Conservation (phyloP, 2,797 vertebrate species). For the Cheirogaleus major region DNA sequence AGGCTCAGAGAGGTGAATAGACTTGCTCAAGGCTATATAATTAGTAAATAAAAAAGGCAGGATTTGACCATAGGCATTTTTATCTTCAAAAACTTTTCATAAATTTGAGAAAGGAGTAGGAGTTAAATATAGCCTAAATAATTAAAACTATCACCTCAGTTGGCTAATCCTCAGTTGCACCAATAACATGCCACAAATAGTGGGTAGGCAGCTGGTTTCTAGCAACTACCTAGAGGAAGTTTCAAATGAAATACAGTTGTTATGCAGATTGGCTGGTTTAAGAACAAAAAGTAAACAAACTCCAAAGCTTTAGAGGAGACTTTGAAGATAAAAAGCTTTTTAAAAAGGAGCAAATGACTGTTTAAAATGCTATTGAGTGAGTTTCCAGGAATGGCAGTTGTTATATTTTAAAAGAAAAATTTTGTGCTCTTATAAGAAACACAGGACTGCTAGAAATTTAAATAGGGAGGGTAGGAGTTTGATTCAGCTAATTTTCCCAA, state of each 20-base stretch:
- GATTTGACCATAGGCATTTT: neutral
- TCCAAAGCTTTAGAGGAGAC: slow-evolving; percentile 35
- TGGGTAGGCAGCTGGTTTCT: neutral
- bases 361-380: slow-evolving; percentile 40
- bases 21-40: neutral
- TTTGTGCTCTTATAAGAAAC: neutral
- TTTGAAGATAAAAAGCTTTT: slow-evolving; percentile 65
- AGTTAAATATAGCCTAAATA: slow-evolving; percentile 38
- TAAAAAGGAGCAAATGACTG: slow-evolving; percentile 9
- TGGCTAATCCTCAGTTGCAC: neutral
- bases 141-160: slow-evolving; percentile 34
- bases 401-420: slow-evolving; percentile 23
- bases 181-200: neutral
- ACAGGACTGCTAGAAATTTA: neutral
- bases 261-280: slow-evolving; percentile 21
- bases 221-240: neutral
- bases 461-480: neutral
- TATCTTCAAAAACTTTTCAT: neutral
- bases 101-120: neutral
- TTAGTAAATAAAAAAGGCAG: neutral
- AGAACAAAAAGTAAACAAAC: slow-evolving; percentile 55
- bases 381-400: slow-evolving; percentile 30
- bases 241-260: slow-evolving; percentile 49
- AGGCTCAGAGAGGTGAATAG: neutral
- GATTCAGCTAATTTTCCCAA: neutral